These are phyloP conservation scores for Diorhabda carinulata DNA, from an alignment of 1,140 invertebrate genomes.

Conservation along the genomic window DNA sequence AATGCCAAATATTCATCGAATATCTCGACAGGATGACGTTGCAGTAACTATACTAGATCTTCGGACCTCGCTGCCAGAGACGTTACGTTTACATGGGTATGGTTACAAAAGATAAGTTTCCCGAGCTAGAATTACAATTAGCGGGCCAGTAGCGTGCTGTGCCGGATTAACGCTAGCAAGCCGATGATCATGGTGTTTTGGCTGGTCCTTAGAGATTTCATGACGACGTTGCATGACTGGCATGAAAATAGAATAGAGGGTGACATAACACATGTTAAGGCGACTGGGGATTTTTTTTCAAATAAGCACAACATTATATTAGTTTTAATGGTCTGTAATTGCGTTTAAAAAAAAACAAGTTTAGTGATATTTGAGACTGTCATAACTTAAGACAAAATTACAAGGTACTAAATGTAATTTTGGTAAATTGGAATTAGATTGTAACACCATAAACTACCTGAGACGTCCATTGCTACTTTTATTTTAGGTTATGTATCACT, in stretches of 20 bases:
- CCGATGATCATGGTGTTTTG: conserved; percentile 11
- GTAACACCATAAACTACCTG: too few relatives aligned
- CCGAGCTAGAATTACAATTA: conserved; percentile 13
- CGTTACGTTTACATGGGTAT: conserved; percentile 5
- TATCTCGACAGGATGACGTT: too few relatives aligned
- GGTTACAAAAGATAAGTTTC: conserved; percentile 11
- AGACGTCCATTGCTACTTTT: too few relatives aligned
- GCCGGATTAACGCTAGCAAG: conserved; percentile 10
- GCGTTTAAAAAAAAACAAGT: too few relatives aligned
- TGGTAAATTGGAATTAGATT: too few relatives aligned
- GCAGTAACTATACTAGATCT: background rate
- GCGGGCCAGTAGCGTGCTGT: conserved; percentile 12
- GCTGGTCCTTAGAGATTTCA: conserved; percentile 10
- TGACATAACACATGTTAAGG: conserved; percentile 9
- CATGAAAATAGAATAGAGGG: background rate
- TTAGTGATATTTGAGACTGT: too few relatives aligned
- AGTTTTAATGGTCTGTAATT: too few relatives aligned
- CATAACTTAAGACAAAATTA: too few relatives aligned
- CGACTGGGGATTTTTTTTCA: background rate
- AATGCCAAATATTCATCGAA: too few relatives aligned
- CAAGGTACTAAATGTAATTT: too few relatives aligned
- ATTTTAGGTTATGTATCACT: too few relatives aligned
- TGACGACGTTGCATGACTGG: conserved; percentile 5
- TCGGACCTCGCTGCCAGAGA: background rate
- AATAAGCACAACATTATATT: background rate